A percentile compares a stretch with the other conserved stretches of the same genome.
phyloP scores from a whole-genome alignment of 2,113 vertebrate species.

The Leptobrachium ailaonicum region DNA sequence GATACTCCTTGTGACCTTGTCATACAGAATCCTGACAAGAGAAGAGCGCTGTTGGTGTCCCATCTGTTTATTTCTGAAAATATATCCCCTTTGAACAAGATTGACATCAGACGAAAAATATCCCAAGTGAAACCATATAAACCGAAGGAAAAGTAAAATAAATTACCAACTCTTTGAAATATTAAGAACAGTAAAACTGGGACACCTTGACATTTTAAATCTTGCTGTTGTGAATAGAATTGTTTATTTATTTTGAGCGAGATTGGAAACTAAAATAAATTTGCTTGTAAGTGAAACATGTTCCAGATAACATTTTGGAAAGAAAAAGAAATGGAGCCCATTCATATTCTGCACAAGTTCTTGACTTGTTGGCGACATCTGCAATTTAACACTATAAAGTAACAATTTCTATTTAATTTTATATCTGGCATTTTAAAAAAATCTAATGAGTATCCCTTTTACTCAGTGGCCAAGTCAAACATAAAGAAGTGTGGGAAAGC shows the following conservation, averaged over 20 bases:
- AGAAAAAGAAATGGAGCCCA: too few relatives aligned
- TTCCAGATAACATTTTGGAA: too few relatives aligned
- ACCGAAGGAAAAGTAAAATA: not conserved
- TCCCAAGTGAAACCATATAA: not conserved
- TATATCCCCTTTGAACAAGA: slow-evolving; percentile 14
- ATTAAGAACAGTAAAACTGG: slow-evolving; percentile 1
- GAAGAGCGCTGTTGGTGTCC: not conserved
- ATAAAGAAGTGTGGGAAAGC: too few relatives aligned
- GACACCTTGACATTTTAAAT: not conserved
- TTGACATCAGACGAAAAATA: not conserved
- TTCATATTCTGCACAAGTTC: too few relatives aligned
- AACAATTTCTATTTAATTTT: too few relatives aligned
- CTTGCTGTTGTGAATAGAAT: not conserved
- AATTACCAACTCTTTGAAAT: not conserved
- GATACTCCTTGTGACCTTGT: slow-evolving; percentile 2
- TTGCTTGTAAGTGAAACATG: too few relatives aligned
- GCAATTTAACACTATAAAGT: too few relatives aligned
- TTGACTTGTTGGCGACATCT: too few relatives aligned
- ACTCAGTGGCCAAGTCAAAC: too few relatives aligned
- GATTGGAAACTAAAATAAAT: not conserved
- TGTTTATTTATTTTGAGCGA: not conserved
- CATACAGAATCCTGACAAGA: not conserved
- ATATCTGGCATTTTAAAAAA: too few relatives aligned
- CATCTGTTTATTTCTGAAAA: not conserved
- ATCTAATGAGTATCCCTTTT: too few relatives aligned